A percentile compares a stretch with the other conserved stretches of the same genome.
Conservation (phyloP, 2,113 vertebrate species). For the Pseudopipra pipra region DNA sequence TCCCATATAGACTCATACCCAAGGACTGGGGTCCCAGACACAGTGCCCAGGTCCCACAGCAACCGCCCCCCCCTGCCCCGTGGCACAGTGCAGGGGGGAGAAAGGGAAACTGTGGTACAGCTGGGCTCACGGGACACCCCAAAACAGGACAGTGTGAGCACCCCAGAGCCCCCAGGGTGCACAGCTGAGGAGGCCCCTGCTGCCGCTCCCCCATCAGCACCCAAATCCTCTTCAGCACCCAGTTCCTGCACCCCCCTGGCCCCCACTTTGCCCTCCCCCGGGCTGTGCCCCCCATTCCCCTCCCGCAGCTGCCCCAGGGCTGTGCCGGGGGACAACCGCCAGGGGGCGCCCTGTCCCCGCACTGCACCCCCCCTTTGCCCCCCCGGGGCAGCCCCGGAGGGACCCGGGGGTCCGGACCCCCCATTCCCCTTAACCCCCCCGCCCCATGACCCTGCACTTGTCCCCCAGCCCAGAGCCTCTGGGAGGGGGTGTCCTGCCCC, state of each 20-base stretch:
- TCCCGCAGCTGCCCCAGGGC: not conserved
- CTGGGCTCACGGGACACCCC: not conserved
- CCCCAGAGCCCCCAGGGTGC: not conserved
- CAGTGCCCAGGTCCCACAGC: fast-evolving
- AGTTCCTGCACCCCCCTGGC: fast-evolving
- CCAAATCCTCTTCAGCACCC: not conserved
- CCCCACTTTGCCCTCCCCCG: too few species aligned
- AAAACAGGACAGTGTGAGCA: fast-evolving
- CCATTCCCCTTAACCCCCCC: too few species aligned
- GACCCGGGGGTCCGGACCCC: not conserved
- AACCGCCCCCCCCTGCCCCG: not conserved
- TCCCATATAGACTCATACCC: not conserved
- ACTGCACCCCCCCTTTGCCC: not conserved
- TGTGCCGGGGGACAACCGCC: not conserved
- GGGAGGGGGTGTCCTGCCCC: not conserved
- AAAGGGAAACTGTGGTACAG: not conserved
- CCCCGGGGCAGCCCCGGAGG: too few species aligned
- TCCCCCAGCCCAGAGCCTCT: not conserved
- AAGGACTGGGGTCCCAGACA: fast-evolving
- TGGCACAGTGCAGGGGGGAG: not conserved
- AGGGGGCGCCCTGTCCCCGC: not conserved
- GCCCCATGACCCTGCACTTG: not conserved
- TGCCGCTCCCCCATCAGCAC: not conserved
- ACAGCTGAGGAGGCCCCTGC: not conserved
- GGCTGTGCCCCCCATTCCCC: not conserved